Conservation (phyloP, 2,113 vertebrate genomes). For the Solea solea region DNA sequence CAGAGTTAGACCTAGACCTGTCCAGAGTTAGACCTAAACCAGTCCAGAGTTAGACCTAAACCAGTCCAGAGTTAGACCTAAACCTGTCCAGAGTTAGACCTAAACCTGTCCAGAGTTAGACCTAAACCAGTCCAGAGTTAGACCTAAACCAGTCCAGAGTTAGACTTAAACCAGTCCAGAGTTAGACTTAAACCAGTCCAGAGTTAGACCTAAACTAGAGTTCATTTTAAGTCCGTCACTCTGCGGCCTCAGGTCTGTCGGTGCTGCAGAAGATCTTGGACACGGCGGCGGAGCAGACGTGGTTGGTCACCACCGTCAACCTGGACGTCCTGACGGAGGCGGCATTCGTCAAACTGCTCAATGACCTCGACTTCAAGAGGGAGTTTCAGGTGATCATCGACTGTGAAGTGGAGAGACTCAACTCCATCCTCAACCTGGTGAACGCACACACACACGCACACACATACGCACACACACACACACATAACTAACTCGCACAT, state of each 20-base stretch:
- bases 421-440: constrained; percentile 93
- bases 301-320: constrained; percentile 97
- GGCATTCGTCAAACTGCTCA: constrained; percentile 88
- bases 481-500: neutral
- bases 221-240: neutral
- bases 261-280: constrained; percentile 95
- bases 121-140: too few species aligned
- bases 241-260: constrained; percentile 82
- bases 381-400: constrained; percentile 92
- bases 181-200: too few species aligned
- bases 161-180: too few species aligned
- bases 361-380: constrained; percentile 93
- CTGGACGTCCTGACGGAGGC: constrained; percentile 90
- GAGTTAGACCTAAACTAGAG: neutral
- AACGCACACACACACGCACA: neutral
- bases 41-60: neutral
- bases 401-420: constrained; percentile 92
- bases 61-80: too few species aligned
- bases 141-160: too few species aligned
- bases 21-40: too few species aligned
- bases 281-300: constrained; percentile 92
- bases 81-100: too few species aligned
- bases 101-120: too few species aligned
- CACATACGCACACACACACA: neutral
- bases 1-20: too few species aligned